phyloP scores from a whole-genome alignment of 2,113 vertebrate genomes.

The Dicerorhinus sumatrensis region DNA sequence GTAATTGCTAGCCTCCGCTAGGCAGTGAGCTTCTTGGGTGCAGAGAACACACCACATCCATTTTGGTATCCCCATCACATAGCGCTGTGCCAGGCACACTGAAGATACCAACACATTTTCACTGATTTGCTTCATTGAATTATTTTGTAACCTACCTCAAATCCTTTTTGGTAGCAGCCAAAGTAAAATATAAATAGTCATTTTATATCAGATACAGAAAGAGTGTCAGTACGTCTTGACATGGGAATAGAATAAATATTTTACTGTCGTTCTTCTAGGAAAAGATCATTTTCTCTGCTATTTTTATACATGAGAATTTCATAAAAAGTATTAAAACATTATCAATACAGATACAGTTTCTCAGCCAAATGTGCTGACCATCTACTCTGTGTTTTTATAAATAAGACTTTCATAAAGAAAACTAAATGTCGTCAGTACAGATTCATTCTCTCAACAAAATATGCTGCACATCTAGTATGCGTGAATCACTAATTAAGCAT shows the following conservation, averaged over 20 bases:
- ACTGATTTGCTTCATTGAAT: neutral
- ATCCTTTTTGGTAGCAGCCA: neutral
- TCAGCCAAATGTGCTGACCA: neutral
- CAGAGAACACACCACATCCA: neutral
- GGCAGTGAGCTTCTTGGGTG: neutral
- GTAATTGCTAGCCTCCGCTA: neutral
- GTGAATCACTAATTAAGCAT: neutral
- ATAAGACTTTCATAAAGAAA: neutral
- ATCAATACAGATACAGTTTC: neutral
- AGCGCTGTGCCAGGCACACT: neutral
- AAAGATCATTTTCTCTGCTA: neutral
- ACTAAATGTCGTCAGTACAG: neutral
- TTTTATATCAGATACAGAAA: neutral
- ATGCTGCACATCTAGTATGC: neutral
- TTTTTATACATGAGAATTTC: constrained; percentile 6
- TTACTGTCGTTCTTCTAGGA: neutral
- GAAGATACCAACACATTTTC: neutral
- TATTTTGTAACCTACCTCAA: neutral
- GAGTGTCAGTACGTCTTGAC: neutral
- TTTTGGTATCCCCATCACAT: neutral
- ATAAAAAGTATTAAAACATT: neutral
- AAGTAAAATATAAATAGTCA: neutral
- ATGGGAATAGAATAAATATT: neutral
- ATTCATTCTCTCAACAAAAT: neutral
- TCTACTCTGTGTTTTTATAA: neutral